Base-by-base conservation (phyloP, 2,888 invertebrate genomes). In the Parelbella ahira region DNA sequence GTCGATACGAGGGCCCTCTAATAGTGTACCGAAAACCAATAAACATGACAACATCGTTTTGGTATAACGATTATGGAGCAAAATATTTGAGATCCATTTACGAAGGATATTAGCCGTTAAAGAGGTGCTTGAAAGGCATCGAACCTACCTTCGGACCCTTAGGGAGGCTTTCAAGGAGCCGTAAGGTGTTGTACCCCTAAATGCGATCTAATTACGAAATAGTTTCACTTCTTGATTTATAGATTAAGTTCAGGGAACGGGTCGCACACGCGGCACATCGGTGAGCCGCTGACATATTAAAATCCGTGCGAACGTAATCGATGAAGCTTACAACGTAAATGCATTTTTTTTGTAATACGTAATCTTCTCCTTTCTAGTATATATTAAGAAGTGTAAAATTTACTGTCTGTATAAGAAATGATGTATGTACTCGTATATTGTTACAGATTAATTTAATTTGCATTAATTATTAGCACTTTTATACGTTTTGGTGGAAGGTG, bases 141-240 rank as follows among this genome's bases (percentile, higher is more conserved):
- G 67, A 74, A 71, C 68, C 77, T 82, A 83, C 82, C 80, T 82
- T 73, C 68, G 76, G 77, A 73, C 80, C 84, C 82, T 82, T 73
- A 66, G 76, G 79, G 74, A 76, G 72, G 71, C 72, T 73, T 78
- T 82, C 78, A 82, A 82, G 81, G 68, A 79, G 76, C 66, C 58
- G 56, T 64, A 79, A 81, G 86, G 84, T 86, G 84, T 84, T 79
- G 77, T 79, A 73, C 80, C 73, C 78, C 84, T 88, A 86, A 88
- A 87, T 82, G 75, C 86, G 84, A 88, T 88, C 88, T 88, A 88
- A 88, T 88, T 88, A 86, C 87, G 76, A 80, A 88, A 88, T 88
- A 88, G 88, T 88, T 88, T 84, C 77, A 78, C 86, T 87, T 82
- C 84, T 87, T 88, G 88, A 88, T 88, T 88, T 88, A 88, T 88